Evolutionary conservation across 2,797 vertebrate species (phyloP).

Genomic region (Bradypodion ventrale): DNA sequence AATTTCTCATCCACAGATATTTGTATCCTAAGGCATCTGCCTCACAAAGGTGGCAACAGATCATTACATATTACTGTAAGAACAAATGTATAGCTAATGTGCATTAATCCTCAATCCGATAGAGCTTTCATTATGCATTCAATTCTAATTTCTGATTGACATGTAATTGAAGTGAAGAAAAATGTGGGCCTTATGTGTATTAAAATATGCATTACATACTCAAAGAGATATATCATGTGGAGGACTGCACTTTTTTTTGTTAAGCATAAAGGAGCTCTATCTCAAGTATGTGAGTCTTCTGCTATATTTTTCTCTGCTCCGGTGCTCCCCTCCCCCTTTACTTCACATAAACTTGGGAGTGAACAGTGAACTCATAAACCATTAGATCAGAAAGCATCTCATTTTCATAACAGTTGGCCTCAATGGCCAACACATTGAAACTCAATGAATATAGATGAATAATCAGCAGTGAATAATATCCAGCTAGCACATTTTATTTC

Average conservation of each 20-base stretch:
- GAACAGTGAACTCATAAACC: conserved; percentile 6
- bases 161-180: not conserved
- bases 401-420: conserved; percentile 29
- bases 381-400: conserved; percentile 21
- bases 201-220: not conserved
- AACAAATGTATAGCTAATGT: no score
- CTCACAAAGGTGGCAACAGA: not conserved
- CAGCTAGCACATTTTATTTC: conserved; percentile 66
- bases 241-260: conserved; percentile 32
- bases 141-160: not conserved
- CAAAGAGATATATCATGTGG: not conserved
- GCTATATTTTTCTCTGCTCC: conserved; percentile 54
- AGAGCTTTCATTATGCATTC: not conserved
- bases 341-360: conserved; percentile 51
- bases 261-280: not conserved
- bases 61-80: not conserved
- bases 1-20: no score
- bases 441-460: conserved; percentile 65
- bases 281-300: conserved; percentile 47
- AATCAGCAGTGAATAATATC: conserved; percentile 69
- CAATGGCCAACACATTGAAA: conserved; percentile 64
- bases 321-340: no score
- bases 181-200: no score
- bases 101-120: not conserved
- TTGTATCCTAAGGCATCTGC: not conserved